Percentiles rank a stretch among this genome's conserved stretches.
Conservation (phyloP, 2,797 vertebrate species). For the Neostethus bicornis region DNA sequence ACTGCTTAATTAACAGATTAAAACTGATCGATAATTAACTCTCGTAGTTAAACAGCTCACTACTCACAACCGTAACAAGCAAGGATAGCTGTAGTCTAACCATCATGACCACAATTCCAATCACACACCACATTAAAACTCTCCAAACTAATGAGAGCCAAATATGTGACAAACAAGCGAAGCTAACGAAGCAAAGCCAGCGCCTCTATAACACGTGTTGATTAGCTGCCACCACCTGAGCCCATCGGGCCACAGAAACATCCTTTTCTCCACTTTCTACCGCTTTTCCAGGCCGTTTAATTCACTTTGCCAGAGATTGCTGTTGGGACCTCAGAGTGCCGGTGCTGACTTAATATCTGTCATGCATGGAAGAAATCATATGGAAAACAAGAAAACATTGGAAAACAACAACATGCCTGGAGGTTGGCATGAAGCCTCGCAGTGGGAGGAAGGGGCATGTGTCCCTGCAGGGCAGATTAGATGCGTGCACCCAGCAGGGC, state of each 20-base stretch:
- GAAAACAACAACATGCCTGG: conserved; percentile 62
- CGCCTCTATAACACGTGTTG: conserved; percentile 39
- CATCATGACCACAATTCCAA: background rate
- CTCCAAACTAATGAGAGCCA: background rate
- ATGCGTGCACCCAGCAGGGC: conserved; percentile 58
- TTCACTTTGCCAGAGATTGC: conserved; percentile 68
- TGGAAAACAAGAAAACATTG: conserved; percentile 12
- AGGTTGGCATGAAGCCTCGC: conserved; percentile 50
- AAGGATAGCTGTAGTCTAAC: no score
- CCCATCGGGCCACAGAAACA: conserved; percentile 27
- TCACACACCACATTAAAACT: background rate
- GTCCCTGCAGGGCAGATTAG: conserved; percentile 61
- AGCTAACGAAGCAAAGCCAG: conserved; percentile 19
- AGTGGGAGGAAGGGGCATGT: conserved; percentile 56
- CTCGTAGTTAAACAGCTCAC: no score
- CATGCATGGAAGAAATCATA: conserved; percentile 39
- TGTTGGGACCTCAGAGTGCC: conserved; percentile 55
- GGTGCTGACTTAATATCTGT: conserved; percentile 75
- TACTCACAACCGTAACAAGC: no score
- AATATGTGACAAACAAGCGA: conserved; percentile 14
- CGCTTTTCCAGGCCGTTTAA: conserved; percentile 56
- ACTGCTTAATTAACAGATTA: no score
- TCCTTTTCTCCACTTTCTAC: background rate
- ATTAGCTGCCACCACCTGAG: conserved; percentile 35
- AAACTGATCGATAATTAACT: no score